A percentile compares a stretch with the other conserved stretches of the same genome.
Conservation (phyloP, 1,140 invertebrate species). For the Drosophila gunungcola region DNA sequence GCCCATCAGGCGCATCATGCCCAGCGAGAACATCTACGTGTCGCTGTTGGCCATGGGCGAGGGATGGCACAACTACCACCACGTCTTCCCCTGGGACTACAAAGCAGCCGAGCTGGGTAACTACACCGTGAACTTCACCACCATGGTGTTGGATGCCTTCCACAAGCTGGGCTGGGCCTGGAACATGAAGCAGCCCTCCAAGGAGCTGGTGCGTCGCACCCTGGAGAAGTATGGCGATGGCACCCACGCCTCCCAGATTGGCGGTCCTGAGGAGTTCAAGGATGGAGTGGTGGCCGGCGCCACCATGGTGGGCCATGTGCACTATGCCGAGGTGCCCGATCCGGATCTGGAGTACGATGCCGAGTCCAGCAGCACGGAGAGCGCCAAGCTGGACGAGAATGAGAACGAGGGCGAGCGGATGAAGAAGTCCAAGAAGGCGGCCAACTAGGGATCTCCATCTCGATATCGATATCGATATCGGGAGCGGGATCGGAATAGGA, state of each 20-base stretch:
- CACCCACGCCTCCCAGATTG: constrained; percentile 82
- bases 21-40: constrained; percentile 88
- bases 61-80: constrained; percentile 97
- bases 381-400: constrained; percentile 80
- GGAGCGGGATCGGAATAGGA: background rate
- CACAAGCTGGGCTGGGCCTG: constrained; percentile 92
- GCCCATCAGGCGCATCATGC: constrained; percentile 87
- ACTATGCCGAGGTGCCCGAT: constrained; percentile 76
- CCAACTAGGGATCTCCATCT: constrained; percentile 31
- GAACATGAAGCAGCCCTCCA: constrained; percentile 89
- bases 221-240: constrained; percentile 88
- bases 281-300: constrained; percentile 9
- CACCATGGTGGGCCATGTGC: constrained; percentile 61
- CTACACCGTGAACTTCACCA: constrained; percentile 82
- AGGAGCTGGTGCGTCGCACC: constrained; percentile 86
- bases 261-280: constrained; percentile 4
- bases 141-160: constrained; percentile 90
- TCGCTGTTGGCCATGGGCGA: constrained; percentile 88
- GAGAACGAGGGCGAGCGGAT: constrained; percentile 74
- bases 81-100: constrained; percentile 93
- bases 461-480: too few species aligned
- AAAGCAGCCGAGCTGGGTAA: constrained; percentile 88
- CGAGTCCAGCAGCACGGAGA: constrained; percentile 81
- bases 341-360: constrained; percentile 75
- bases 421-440: constrained; percentile 70